Evolutionary conservation across 2,888 invertebrate species (phyloP), one percentile per base, ranked within the genome.

Genomic region (Tenthredo mesomela): DNA sequence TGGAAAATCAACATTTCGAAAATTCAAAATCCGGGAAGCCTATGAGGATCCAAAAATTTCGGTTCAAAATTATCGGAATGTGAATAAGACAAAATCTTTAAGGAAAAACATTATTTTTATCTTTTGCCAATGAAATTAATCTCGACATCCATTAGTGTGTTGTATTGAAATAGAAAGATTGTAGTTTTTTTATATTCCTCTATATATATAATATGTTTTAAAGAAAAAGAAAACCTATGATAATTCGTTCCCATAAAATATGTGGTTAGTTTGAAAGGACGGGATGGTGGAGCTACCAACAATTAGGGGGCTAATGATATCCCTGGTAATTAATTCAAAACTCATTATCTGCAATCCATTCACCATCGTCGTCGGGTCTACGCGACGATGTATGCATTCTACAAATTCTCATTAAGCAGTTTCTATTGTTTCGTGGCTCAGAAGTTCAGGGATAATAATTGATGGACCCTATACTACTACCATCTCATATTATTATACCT

Each of bases 321-420:
- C 40, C 21, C 40, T 80, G 61, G 78, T 80, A 80, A 80, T 80
- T 80, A 80, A 80, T 80, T 80, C 78, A 80, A 80, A 80, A 80
- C 78, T 80, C 78, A 80, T 80, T 80, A 80, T 80, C 78, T 40
- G 37, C 78, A 0, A 80, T 80, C 78, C 78, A 61, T 80, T 80
- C 67, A 67, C 67, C 6, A 67, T 21, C 61, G 61, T 21, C 61
- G 61, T 7, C 12, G 43, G 25, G 33, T 70, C 37, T 29, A 33
- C 54, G 25, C 77, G 29, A 54, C 58, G 78, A 80, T 80, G 15
- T 80, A 61, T 58, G 61, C 78, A 80, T 80, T 80, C 78, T 80
- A 61, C 78, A 80, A 58, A 80, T 80, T 80, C 78, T 80, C 78
- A 80, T 80, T 80, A 80, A 80, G 78, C 58, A 61, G 61, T 80